Base-by-base conservation (phyloP, 2,888 invertebrate genomes). In the Coelogynopora nodosa region DNA sequence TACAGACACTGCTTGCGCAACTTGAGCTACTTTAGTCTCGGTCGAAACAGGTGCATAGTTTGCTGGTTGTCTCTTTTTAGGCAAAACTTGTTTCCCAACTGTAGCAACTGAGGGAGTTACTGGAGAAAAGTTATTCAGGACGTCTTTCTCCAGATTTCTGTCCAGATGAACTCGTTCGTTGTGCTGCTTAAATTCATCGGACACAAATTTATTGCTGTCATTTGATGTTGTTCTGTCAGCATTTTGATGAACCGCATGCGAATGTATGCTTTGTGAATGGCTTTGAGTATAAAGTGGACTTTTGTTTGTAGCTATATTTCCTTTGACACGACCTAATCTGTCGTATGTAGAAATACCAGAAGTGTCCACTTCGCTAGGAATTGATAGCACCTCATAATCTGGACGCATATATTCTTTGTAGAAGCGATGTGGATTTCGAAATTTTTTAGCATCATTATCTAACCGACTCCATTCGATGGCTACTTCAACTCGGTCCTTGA, bases 121-220 rank as follows among this genome's bases (percentile, higher is more conserved):
- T 74, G 74, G 74, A 2, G 5, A 2, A 23, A 26, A 74, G 18
- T 23, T 74, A 13, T 74, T 26, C 5, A 74, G 23, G 18, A 26
- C 2, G 23, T 23, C 74, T 13, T 74, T 74, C 27, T 74, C 74
- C 2, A 74, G 27, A 23, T 2, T 5, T 23, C 27, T 5, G 23
- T 74, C 74, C 18, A 74, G 18, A 26, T 74, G 23, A 23, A 74
- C 74, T 2, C 74, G 74, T 26, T 74, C 74, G 74, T 74, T 74
- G 74, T 74, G 23, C 27, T 74, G 74, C 74, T 74, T 74, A 26
- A 74, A 74, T 13, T 74, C 74, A 74, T 74, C 74, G 2, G 74
- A n/a, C 2, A 26, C 23, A 23, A 10, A 26, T 74, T 74, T 74
- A 26, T 74, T 74, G 74, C 2, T 26, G 5, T 74, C 27, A 23